Evolutionary conservation across 2,797 vertebrate genomes (phyloP).

Genomic region (Lepilemur septentrionalis): DNA sequence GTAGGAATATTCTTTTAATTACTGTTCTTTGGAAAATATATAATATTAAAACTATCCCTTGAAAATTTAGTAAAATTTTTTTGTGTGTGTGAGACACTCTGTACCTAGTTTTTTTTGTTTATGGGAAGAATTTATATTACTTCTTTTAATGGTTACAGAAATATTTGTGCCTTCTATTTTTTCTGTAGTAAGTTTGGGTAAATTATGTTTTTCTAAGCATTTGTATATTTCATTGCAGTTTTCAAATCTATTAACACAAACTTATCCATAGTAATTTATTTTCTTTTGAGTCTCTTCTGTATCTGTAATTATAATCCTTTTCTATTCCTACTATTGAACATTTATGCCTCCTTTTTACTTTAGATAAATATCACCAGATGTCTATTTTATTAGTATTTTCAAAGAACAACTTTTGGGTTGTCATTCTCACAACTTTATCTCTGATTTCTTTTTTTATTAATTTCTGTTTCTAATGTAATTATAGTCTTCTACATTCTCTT

Average conservation of each 20-base stretch:
- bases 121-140: not conserved
- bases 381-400: not conserved
- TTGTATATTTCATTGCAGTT: not conserved
- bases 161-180: constrained; percentile 6
- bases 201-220: not conserved
- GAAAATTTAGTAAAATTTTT: not conserved
- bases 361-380: not conserved
- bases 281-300: not conserved
- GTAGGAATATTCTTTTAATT: not conserved
- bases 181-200: not conserved
- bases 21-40: not conserved
- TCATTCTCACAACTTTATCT: not conserved
- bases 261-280: not conserved
- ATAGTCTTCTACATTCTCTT: not conserved
- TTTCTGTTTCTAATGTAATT: not conserved
- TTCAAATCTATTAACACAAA: not conserved
- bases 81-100: not conserved
- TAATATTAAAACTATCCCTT: not conserved
- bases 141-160: not conserved
- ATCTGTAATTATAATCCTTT: not conserved
- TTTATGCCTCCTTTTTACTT: not conserved
- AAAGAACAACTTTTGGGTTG: not conserved
- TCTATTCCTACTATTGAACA: not conserved
- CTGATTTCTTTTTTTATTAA: not conserved
- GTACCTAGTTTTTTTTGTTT: not conserved